Conservation (phyloP, 2,797 vertebrate genomes). For the Denticeps clupeoides region DNA sequence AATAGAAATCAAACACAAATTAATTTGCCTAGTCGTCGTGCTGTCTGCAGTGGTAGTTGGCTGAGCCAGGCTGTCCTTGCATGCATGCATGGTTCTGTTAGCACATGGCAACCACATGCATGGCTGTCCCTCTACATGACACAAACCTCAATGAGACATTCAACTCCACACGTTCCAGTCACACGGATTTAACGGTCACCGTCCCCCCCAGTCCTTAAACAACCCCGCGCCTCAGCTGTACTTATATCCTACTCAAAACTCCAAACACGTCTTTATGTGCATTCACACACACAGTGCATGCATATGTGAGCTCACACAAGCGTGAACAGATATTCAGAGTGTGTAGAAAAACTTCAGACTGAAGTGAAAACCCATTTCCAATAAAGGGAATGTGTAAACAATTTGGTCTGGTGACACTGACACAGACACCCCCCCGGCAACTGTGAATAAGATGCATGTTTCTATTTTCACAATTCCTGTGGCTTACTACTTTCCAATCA, state of each 20-base stretch:
- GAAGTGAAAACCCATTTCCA: constrained; percentile 16
- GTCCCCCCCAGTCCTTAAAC: constrained; percentile 25
- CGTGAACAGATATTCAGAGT: too few relatives aligned
- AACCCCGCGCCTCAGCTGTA: constrained; percentile 25
- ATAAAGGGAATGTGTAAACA: constrained; percentile 24
- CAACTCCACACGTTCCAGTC: not conserved
- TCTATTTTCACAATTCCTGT: too few relatives aligned
- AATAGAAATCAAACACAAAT: too few relatives aligned
- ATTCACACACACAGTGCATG: not conserved
- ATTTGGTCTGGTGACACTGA: constrained; percentile 26
- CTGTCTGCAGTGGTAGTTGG: not conserved
- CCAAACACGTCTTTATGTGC: not conserved
- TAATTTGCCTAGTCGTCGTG: too few relatives aligned
- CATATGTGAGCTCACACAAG: not conserved
- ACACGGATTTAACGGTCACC: not conserved
- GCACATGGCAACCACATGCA: constrained; percentile 39
- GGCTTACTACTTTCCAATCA: too few relatives aligned
- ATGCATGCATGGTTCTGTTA: constrained; percentile 8
- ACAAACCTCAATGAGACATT: constrained; percentile 4
- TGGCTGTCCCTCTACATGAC: not conserved
- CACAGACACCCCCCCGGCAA: too few relatives aligned
- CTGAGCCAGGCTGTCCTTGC: constrained; percentile 5
- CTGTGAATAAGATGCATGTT: too few relatives aligned
- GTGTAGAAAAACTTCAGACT: too few relatives aligned
- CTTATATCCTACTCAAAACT: not conserved